Evolutionary conservation across 2,797 vertebrate species (phyloP), one percentile per base, ranked within the genome.

Genomic region (Myripristis murdjan): DNA sequence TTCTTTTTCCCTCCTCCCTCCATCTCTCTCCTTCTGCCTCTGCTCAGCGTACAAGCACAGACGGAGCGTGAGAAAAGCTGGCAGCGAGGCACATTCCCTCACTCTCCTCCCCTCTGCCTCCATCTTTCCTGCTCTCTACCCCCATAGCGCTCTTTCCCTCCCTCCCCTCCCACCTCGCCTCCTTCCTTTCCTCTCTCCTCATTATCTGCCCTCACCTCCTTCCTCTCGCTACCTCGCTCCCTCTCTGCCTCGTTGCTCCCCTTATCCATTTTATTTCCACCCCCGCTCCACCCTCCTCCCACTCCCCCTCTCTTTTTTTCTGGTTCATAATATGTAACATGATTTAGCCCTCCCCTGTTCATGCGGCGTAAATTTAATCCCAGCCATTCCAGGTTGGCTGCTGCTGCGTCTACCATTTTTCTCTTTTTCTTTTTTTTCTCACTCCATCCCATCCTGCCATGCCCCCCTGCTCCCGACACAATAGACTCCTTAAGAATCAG

Each of bases 291-390:
- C 83, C 69, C 68, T 64, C 49, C 72, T 16, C 68, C 77, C 59
- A 31, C 75, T 54, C 82, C 66, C 74, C 39, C 58, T 75, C 63
- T 24, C 43, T 47, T 52, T 74, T 69, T 77, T 73, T 64, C 85
- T 77, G 82, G 75, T 90, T 91, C 82, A 91, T 90, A 91, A 90
- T 92, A 90, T 88, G 89, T 91, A 91, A 90, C 89, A 87, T 91
- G 90, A 92, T 93, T 92, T 91, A 82, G 82, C 86, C 87, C 81
- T 82, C 83, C 85, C 82, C 87, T 90, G 90, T 90, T 93, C 93
- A 92, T 90, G 90, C 90, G 35, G 89, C 85, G 89, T 93, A 86
- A 89, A 91, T 92, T 89, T 89, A 90, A 92, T 92, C 89, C 86
- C 68, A 85, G 71, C 76, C 86, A 77, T 90, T 91, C 82, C 83